Evolutionary conservation across 2,888 invertebrate species (phyloP), one percentile per base, ranked within the genome.

Genomic region (Pardosa pseudoannulata): DNA sequence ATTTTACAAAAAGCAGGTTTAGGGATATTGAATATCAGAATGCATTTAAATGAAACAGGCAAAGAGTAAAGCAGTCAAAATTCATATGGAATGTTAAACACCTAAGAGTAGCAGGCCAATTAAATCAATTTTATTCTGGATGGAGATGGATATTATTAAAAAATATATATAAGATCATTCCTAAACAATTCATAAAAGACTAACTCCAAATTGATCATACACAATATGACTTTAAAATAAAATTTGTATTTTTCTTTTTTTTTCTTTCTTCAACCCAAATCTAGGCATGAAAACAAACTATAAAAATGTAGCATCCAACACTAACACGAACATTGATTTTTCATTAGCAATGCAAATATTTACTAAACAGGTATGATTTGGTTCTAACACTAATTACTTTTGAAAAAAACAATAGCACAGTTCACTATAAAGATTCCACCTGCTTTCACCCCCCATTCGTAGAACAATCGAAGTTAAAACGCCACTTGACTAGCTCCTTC

Each of bases 331-430:
- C 83, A 85, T 79, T 85, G 76, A 78, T 83, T 83, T 56, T 79
- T 78, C 31, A 78, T 73, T 85, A 85, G 78, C 78, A 41, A 73
- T 78, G 78, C 78, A 78, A 78, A 86, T 78, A 75, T 74, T 79
- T 79, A 79, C 86, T 79, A 86, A 79, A 86, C 79, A 62, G 79
- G 74, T 85, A 85, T 79, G 78, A 73, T 79, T 81, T 56, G 6
- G 29, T 73, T 73, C 81, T 81, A 81, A 68, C 78, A 85, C 83
- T 85, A 85, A 85, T 85, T 78, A 85, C 82, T 85, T 78, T 85
- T 72, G 73, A 73, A 83, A 81, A 83, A 82, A 78, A 72, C 72
- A 68, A 83, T 78, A 85, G 83, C 78, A 85, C 83, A 80, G 68
- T 73, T 74, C 80, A 85, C 78, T 83, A 76, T 76, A 72, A 79